A percentile compares a stretch with the other conserved stretches of the same genome.
phyloP scores from a whole-genome alignment of 2,113 vertebrate genomes.

The Saccopteryx leptura region DNA sequence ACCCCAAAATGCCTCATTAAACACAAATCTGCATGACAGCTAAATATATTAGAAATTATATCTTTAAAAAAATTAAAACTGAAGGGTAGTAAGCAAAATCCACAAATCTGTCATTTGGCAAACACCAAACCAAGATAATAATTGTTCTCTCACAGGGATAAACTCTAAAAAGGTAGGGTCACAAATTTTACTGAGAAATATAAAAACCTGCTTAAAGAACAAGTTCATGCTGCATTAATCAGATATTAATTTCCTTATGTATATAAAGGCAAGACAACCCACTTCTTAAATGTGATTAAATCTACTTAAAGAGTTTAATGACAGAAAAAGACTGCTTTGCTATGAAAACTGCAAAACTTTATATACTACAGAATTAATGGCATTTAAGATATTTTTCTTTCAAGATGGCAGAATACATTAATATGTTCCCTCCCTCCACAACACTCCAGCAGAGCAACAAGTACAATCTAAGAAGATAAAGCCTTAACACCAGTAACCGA shows the following conservation, averaged over 20 bases:
- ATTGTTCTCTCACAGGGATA: not conserved
- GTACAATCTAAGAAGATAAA: not conserved
- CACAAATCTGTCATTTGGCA: constrained; percentile 12
- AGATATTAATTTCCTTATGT: not conserved
- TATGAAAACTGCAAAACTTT: constrained; percentile 8
- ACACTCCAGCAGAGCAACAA: not conserved
- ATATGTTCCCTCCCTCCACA: not conserved
- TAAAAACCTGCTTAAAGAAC: not conserved
- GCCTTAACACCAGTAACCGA: not conserved
- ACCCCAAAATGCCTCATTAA: not conserved
- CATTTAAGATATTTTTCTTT: constrained; percentile 26
- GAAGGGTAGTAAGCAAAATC: not conserved
- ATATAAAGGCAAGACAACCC: not conserved
- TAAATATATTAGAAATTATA: not conserved
- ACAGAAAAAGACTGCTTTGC: not conserved
- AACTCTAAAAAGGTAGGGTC: not conserved
- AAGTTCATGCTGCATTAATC: not conserved
- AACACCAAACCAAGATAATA: constrained; percentile 17
- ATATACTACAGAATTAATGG: not conserved
- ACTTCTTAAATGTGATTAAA: constrained; percentile 27
- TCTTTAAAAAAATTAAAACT: constrained; percentile 20
- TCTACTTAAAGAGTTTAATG: constrained; percentile 1
- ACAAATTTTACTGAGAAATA: constrained; percentile 18
- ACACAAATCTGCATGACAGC: not conserved
- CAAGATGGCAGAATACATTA: not conserved